Base-by-base conservation (phyloP, 2,113 vertebrate species). In the Cyphomyrus plagiostoma region DNA sequence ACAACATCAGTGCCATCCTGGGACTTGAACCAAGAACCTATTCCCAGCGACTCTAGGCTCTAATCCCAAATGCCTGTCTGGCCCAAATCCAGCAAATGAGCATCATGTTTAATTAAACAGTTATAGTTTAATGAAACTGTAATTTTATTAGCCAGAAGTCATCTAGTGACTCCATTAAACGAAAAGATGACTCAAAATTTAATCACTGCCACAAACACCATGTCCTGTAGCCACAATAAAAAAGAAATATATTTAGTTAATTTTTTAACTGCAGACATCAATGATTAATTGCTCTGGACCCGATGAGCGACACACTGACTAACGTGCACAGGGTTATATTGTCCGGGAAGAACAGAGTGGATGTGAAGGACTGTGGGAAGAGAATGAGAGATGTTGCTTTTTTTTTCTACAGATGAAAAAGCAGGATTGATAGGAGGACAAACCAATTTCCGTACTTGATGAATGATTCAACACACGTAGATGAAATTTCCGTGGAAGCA, bases 391-490 rank as follows among this genome's bases (percentile, higher is more conserved):
- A 53, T 30, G 48, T 56, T 11, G 19, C n/a, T 26, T 48, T 35
- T 53, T 35, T 52, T 19, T 52, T 35, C 23, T 23, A 4, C 23
- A 35, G 46, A 86, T 89, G 35, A 91, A 91, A 89, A 90, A 91
- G 91, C 74, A 90, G 84, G 88, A 91, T 89, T 91, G 92, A 94
- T 93, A 92, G 58, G 58, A 83, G 42, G 19, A 91, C 89, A 88
- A 92, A 91, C 92, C 92, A 91, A 91, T 87, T 50, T 58, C 13
- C 48, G 88, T 66, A 88, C 89, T 74, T 94, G 93, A 95, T 93
- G 62, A 93, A 94, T 93, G 93, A 92, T 91, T 94, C 91, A 82
- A 88, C 91, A 89, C 88, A 90, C 89, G 90, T 92, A 91, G 91
- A 91, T 92, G 93, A 93, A 93, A 93, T 91, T 92, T 92, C 90